Base-by-base conservation (phyloP, 2,113 vertebrate genomes). In the Megaceryle maxima region DNA sequence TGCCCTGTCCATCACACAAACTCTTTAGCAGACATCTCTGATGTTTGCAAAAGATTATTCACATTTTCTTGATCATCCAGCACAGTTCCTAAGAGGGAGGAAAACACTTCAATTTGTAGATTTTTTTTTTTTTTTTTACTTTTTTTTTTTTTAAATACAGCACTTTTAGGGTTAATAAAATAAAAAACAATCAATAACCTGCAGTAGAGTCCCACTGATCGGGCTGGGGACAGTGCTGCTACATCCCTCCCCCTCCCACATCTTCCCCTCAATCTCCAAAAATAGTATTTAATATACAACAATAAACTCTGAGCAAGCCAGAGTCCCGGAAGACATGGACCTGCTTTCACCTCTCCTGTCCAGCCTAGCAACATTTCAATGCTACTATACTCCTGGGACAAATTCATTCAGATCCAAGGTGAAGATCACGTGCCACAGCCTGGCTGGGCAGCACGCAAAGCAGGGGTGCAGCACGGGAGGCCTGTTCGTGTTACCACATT, bases 241-340 rank as follows among this genome's bases (percentile, higher is more conserved):
- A 29, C 57, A 74, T 43, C 96, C 95, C 91, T 81, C 88, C 92
- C 95, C 68, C 84, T 56, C 79, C 84, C 50, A 3, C 60, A 92
- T 73, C 92, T 86, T 80, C 60, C 89, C 68, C 70, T 37, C 33
- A 55, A 5, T 83, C 95, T 96, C 82, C 75, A 95, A 94, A 96
- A 96, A 91, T 89, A 97, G 75, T 96, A 94, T 95, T 96, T 96
- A 88, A 88, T 96, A 82, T 92, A 92, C 46, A 95, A 74, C 90
- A 87, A 93, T 88, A 94, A 97, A 94, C 96, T 96, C 94, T 96
- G 93, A 96, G 83, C 73, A 94, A 93, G 77, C 75, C 94, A 96
- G 96, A 97, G 92, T 62, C 92, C 81, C 13, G 84, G 92, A 97
- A 94, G 96, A 95, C 89, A 93, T 85, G 86, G 90, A 90, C 87